These are phyloP conservation scores for Pomatostomus ruficeps DNA, from an alignment of 2,113 vertebrate species.

Conservation along the genomic window DNA sequence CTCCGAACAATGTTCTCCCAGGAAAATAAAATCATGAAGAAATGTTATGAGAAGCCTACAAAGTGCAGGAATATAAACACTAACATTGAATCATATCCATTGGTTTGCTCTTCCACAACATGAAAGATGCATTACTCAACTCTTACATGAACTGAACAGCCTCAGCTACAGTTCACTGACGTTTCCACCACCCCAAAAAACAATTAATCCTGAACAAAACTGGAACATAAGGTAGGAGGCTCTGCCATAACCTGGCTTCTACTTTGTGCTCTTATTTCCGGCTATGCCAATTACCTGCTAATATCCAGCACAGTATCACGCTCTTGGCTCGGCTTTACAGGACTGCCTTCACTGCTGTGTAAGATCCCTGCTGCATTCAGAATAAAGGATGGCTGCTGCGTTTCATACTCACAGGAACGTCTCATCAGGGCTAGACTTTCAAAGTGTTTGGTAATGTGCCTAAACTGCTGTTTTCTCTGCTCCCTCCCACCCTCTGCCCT, in stretches of 20 bases:
- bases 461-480: neutral
- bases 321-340: too few species aligned
- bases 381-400: neutral
- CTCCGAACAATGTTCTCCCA: neutral
- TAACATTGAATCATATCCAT: neutral
- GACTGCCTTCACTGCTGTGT: neutral
- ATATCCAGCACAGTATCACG: neutral
- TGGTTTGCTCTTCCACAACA: neutral
- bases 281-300: neutral
- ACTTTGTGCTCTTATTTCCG: neutral
- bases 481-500: neutral
- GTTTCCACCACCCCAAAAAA: neutral
- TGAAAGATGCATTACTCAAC: neutral
- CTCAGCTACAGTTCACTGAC: neutral
- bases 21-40: neutral
- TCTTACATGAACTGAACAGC: neutral
- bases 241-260: neutral
- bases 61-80: neutral
- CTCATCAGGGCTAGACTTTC: neutral
- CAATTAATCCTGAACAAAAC: neutral
- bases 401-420: accelerated
- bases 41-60: neutral
- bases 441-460: neutral
- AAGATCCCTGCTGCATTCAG: neutral
- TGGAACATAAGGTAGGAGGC: neutral